Evolutionary conservation across 37 sponge, comb jelly and placozoan genomes (phyloP), one percentile per base, ranked within the genome.

Genomic region (Tethya wilhelma): DNA sequence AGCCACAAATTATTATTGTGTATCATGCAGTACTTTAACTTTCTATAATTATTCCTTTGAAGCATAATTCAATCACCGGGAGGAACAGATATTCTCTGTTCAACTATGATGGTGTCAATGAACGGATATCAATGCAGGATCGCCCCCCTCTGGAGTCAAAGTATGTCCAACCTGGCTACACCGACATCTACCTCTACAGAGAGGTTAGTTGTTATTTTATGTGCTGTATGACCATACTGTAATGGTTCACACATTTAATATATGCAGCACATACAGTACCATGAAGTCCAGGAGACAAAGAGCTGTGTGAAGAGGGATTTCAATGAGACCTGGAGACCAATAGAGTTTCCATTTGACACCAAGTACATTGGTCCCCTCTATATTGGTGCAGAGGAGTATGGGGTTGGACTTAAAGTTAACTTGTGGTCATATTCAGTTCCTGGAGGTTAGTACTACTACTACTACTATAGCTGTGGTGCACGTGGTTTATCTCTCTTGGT

Each of bases 111-210:
- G 71, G 28, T 5, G 26, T 6, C 36, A 43, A 43, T 43, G 45
- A 70, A 70, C 40, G 71, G 20, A 5, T 70, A 34, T 4, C 38
- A 19, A 38, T 66, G 7, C 4, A 31, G 67, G 67, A 66, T n/a
- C n/a, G n/a, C n/a, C n/a, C n/a, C n/a, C n/a, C n/a, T n/a, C n/a
- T n/a, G n/a, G n/a, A n/a, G n/a, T n/a, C n/a, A n/a, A n/a, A n/a
- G n/a, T n/a, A n/a, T n/a, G n/a, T n/a, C n/a, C n/a, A n/a, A n/a
- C n/a, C n/a, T n/a, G n/a, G n/a, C n/a, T n/a, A n/a, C n/a, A n/a
- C n/a, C n/a, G n/a, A n/a, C n/a, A n/a, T n/a, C n/a, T n/a, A n/a
- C 14, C 43, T 70, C 71, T 70, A 36, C 23, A 70, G 43, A 23
- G 26, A 36, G 71, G 71, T 70, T 23, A 67, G n/a, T n/a, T n/a